Evolutionary conservation across 2,888 invertebrate species (phyloP).

Genomic region (Amblyjoppa fuscipennis): DNA sequence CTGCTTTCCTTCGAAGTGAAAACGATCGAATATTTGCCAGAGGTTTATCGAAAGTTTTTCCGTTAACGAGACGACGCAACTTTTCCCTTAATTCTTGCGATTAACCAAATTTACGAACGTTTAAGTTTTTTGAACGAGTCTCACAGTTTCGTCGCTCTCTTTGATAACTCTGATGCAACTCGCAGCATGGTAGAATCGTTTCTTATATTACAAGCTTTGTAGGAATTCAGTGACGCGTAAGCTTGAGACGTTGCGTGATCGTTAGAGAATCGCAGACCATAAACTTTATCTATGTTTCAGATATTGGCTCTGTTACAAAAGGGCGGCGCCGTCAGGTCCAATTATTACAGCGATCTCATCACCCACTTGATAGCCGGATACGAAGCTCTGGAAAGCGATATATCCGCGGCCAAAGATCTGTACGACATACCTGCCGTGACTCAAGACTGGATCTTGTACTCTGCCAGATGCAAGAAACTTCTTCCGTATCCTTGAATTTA

Average conservation of each 20-base stretch:
- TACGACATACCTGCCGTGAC: constrained; percentile 97
- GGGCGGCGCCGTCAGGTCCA: constrained; percentile 95
- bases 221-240: not conserved
- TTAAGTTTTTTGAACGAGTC: not conserved
- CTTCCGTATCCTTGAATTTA: constrained; percentile 87
- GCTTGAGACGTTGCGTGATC: not conserved
- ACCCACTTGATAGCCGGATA: constrained; percentile 96
- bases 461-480: constrained; percentile 87
- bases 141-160: not conserved
- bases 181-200: not conserved
- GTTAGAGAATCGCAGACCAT: not conserved
- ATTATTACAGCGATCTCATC: constrained; percentile 96
- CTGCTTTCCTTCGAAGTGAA: not conserved
- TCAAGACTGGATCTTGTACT: constrained; percentile 92
- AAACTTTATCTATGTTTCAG: constrained; percentile 86
- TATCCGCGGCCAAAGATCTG: constrained; percentile 95
- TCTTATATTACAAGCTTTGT: not conserved
- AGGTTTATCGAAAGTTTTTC: not conserved
- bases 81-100: not conserved
- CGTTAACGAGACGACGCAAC: not conserved
- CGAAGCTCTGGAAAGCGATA: constrained; percentile 94
- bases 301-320: constrained; percentile 91
- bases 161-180: not conserved
- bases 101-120: not conserved
- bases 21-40: not conserved